These are phyloP conservation scores for Lemur catta DNA, from an alignment of 2,797 vertebrate genomes.

Conservation along the genomic window DNA sequence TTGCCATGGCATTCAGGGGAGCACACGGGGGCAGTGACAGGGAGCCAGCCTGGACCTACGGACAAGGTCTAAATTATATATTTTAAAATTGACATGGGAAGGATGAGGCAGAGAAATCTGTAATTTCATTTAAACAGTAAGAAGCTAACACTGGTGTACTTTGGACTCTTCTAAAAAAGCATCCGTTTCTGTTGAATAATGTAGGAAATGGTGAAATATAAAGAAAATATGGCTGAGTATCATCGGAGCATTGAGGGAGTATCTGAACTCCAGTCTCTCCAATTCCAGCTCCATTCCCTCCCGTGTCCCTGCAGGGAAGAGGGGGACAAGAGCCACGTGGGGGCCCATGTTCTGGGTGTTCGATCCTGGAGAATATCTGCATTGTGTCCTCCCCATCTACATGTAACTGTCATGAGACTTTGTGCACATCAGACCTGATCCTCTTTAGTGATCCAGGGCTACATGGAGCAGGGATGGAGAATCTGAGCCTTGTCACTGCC, in stretches of 20 bases:
- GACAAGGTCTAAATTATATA: neutral
- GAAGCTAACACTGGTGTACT: neutral
- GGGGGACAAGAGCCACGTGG: neutral
- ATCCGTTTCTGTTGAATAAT: neutral
- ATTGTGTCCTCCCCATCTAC: neutral
- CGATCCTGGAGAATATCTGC: neutral
- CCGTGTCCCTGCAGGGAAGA: neutral
- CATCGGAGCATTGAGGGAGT: neutral
- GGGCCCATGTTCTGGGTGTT: accelerated
- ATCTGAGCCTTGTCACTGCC: accelerated
- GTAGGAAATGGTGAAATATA: neutral
- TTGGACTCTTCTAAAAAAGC: neutral
- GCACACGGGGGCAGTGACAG: accelerated
- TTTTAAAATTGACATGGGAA: neutral
- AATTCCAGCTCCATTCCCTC: neutral
- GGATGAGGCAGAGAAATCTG: neutral
- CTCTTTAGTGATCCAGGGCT: neutral
- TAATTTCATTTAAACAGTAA: neutral
- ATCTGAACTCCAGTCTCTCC: neutral
- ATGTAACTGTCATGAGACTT: neutral
- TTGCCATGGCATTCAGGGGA: neutral
- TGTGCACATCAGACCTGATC: neutral
- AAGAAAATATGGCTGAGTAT: neutral
- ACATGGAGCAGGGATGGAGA: accelerated
- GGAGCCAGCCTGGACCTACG: neutral